These are phyloP conservation scores for Takifugu bimaculatus DNA, from an alignment of 2,113 vertebrate species.

Conservation along the genomic window DNA sequence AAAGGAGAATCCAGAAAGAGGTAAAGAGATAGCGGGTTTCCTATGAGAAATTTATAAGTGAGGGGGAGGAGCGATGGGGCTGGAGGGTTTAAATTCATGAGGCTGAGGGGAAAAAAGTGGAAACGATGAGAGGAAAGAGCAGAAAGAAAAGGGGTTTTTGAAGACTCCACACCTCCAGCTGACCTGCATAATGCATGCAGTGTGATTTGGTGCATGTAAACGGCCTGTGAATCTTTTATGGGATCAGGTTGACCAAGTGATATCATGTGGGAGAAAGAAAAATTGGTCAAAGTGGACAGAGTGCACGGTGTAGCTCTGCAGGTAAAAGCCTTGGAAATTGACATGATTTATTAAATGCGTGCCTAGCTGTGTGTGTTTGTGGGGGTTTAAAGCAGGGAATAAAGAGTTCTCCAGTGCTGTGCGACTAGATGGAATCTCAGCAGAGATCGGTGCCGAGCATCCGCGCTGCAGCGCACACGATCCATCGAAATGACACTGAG, in stretches of 20 bases:
- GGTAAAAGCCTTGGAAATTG: constrained; percentile 10
- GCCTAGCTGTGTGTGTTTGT: constrained; percentile 26
- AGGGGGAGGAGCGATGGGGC: constrained; percentile 1
- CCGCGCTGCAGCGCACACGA: too few species aligned
- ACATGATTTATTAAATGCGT: constrained; percentile 45
- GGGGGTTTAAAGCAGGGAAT: constrained; percentile 3
- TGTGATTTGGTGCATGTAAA: constrained; percentile 69
- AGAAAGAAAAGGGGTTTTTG: constrained; percentile 13
- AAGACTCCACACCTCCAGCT: constrained; percentile 22
- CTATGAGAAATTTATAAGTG: neutral
- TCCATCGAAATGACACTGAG: too few species aligned
- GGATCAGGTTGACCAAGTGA: constrained; percentile 57
- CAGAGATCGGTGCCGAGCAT: too few species aligned
- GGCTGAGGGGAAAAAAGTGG: constrained; percentile 4
- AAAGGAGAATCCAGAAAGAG: constrained; percentile 22
- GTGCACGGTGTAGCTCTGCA: constrained; percentile 5
- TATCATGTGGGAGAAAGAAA: constrained; percentile 36
- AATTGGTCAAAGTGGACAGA: constrained; percentile 40
- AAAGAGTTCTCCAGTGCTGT: constrained; percentile 20
- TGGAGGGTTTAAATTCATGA: constrained; percentile 11
- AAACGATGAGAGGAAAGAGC: constrained; percentile 28
- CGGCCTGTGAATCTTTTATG: constrained; percentile 64
- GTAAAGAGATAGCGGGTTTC: neutral
- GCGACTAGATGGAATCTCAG: neutral
- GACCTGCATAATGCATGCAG: constrained; percentile 62